phyloP scores from a whole-genome alignment of 2,888 invertebrate species.

The Pammene aurita region DNA sequence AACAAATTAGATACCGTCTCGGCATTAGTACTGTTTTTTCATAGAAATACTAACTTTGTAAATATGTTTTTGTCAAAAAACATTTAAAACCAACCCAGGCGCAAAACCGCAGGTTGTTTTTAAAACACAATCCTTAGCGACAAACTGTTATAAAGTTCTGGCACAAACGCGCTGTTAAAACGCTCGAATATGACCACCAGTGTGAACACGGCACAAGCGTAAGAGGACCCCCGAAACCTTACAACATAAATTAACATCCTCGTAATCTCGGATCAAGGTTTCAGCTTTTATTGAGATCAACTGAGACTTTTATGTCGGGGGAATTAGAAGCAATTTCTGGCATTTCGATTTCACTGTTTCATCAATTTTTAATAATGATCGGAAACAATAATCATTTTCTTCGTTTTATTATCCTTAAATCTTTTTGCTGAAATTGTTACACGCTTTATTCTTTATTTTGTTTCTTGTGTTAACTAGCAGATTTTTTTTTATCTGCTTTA shows the following conservation, averaged over 20 bases:
- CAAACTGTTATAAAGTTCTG: no score
- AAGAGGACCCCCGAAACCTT: constrained; percentile 25
- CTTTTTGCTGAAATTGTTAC: background rate
- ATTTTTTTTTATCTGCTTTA: background rate
- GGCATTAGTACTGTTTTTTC: no score
- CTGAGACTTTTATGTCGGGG: constrained; percentile 23
- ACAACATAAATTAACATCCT: constrained; percentile 37
- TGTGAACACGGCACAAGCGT: background rate
- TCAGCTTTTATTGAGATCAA: constrained; percentile 31
- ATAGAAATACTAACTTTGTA: no score
- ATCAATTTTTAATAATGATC: background rate
- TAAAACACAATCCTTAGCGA: no score
- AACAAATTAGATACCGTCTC: no score
- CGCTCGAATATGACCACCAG: background rate
- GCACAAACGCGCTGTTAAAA: no score
- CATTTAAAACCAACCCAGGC: no score
- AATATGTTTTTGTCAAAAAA: no score
- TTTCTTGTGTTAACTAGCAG: background rate
- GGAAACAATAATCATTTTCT: background rate
- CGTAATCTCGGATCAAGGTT: constrained; percentile 26
- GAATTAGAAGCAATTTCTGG: background rate
- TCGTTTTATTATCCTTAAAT: background rate
- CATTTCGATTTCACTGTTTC: background rate
- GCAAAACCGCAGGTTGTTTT: no score
- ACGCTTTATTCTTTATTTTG: background rate